Evolutionary conservation across 1,140 invertebrate species (phyloP).

Genomic region (Harlomillsia oculata): DNA sequence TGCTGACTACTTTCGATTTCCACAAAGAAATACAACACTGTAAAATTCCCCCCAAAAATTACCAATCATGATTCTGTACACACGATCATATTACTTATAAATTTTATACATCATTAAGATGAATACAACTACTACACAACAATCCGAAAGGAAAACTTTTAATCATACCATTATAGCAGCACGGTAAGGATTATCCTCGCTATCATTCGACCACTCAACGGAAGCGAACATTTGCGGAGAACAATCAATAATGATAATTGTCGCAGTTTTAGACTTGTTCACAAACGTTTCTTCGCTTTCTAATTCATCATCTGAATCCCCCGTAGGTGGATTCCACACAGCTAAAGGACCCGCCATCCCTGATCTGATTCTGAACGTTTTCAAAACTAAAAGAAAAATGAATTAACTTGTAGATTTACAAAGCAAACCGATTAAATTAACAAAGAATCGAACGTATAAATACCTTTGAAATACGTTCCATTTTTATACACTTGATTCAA

Average conservation of each 20-base stretch:
- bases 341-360: not conserved
- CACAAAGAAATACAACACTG: constrained; percentile 21
- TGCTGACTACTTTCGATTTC: constrained; percentile 21
- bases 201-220: constrained; percentile 4
- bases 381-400: not conserved
- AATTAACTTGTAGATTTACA: not conserved
- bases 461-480: too few relatives aligned
- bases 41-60: too few relatives aligned
- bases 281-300: constrained; percentile 1
- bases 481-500: too few relatives aligned
- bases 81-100: not conserved
- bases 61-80: not conserved
- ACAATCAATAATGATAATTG: constrained; percentile 17
- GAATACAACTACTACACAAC: not conserved
- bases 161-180: constrained; percentile 26
- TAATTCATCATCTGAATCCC: constrained; percentile 17
- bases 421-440: not conserved
- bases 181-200: constrained; percentile 13
- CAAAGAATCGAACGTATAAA: too few relatives aligned
- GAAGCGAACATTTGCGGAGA: constrained; percentile 26
- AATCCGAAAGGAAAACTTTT: not conserved
- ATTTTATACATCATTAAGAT: not conserved
- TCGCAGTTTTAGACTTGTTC: not conserved
- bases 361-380: too few relatives aligned
- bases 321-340: not conserved